A percentile compares a stretch with the other conserved stretches of the same genome.
These are phyloP conservation scores for Pyrocoelia pectoralis DNA, from an alignment of 2,888 invertebrate genomes.

Conservation along the genomic window DNA sequence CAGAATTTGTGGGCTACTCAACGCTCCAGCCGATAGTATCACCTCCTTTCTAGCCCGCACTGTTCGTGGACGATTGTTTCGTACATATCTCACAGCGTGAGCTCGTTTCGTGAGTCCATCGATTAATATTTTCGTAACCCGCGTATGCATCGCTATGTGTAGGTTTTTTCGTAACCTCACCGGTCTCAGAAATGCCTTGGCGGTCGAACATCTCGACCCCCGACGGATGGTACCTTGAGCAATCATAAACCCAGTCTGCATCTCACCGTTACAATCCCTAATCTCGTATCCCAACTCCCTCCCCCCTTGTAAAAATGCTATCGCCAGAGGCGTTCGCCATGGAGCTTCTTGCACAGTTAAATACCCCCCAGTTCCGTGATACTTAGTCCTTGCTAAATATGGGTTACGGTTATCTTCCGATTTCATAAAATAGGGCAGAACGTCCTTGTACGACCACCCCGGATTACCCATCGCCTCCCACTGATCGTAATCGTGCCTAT, in stretches of 20 bases:
- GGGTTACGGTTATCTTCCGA: slow-evolving; percentile 90
- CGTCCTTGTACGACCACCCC: slow-evolving; percentile 86
- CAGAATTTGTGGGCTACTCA: slow-evolving; percentile 87
- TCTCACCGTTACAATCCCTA: slow-evolving; percentile 82
- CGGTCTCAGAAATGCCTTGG: slow-evolving; percentile 87
- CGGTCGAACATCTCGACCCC: slow-evolving; percentile 87
- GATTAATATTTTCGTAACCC: slow-evolving; percentile 73
- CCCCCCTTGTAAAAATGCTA: slow-evolving; percentile 85
- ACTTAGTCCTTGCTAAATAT: slow-evolving; percentile 76
- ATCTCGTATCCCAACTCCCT: slow-evolving; percentile 77
- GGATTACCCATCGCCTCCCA: slow-evolving; percentile 86
- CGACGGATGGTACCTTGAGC: slow-evolving; percentile 80
- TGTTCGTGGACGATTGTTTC: slow-evolving; percentile 69
- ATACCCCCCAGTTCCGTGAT: slow-evolving; percentile 81
- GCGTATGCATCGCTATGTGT: slow-evolving; percentile 80
- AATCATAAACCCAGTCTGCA: slow-evolving; percentile 87
- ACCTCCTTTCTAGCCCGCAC: slow-evolving; percentile 82
- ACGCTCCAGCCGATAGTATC: slow-evolving; percentile 85
- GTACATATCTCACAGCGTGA: slow-evolving; percentile 77
- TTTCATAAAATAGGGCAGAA: slow-evolving; percentile 85
- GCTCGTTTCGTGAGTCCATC: slow-evolving; percentile 74
- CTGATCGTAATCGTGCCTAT: slow-evolving; percentile 83
- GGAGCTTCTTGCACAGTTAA: slow-evolving; percentile 86
- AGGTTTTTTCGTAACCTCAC: slow-evolving; percentile 79
- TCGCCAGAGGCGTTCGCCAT: slow-evolving; percentile 81